Percentiles rank a stretch among this genome's conserved stretches.
Evolutionary conservation across 2,797 vertebrate genomes (phyloP).

Genomic region (Picus viridis): DNA sequence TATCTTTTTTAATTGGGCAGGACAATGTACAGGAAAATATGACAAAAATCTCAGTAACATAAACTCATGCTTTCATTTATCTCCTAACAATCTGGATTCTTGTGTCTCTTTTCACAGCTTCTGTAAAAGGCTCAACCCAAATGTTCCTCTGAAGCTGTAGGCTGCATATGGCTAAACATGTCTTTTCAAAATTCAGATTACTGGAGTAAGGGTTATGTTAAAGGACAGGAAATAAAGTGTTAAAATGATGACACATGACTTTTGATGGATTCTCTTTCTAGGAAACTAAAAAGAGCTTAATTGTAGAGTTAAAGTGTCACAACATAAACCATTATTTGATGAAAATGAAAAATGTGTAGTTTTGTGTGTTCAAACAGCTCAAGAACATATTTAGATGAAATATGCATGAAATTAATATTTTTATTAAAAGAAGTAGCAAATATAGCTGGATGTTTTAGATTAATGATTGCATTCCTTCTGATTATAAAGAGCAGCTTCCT

Average conservation of each 20-base stretch:
- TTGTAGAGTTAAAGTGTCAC: neutral
- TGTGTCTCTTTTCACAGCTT: neutral
- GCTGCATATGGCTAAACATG: neutral
- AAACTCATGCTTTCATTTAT: neutral
- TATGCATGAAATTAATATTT: neutral
- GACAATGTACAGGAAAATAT: conserved; percentile 34
- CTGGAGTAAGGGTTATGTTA: neutral
- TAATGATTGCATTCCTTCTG: neutral
- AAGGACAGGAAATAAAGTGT: neutral
- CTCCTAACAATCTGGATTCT: neutral
- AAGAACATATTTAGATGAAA: neutral
- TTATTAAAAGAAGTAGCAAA: conserved; percentile 16
- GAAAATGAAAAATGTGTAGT: neutral
- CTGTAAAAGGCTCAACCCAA: neutral
- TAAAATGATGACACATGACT: neutral
- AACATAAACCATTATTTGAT: neutral
- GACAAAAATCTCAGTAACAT: neutral
- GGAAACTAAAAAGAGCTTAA: neutral
- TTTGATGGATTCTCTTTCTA: conserved; percentile 16
- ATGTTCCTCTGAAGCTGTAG: neutral
- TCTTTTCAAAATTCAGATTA: neutral
- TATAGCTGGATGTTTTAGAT: neutral
- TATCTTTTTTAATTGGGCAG: conserved; percentile 38
- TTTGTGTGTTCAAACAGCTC: neutral
- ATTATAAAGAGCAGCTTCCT: neutral